phyloP scores from a whole-genome alignment of 2,797 vertebrate genomes.

The Pagetopsis macropterus region DNA sequence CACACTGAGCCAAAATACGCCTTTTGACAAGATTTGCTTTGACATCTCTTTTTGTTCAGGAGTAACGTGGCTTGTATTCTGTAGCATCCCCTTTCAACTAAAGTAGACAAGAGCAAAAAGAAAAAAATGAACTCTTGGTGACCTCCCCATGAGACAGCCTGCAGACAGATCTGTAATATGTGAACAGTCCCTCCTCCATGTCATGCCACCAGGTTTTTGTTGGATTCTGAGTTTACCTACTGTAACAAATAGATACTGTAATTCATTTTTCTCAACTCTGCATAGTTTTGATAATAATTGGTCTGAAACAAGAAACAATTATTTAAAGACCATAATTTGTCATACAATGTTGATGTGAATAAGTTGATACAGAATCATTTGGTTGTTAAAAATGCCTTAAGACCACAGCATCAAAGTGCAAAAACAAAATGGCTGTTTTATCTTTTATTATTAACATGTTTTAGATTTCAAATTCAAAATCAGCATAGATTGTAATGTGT shows the following conservation, averaged over 20 bases:
- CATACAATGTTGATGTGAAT: neutral
- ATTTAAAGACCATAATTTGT: neutral
- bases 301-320: neutral
- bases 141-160: constrained; percentile 73
- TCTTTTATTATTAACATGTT: neutral
- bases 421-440: neutral
- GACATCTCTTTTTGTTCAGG: constrained; percentile 78
- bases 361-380: neutral
- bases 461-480: neutral
- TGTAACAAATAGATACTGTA: constrained; percentile 12
- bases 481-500: neutral
- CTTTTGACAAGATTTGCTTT: constrained; percentile 75
- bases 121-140: constrained; percentile 75
- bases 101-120: constrained; percentile 60
- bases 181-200: constrained; percentile 29
- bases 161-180: constrained; percentile 57
- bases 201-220: constrained; percentile 16
- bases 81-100: constrained; percentile 70
- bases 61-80: constrained; percentile 74
- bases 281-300: neutral
- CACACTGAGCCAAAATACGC: constrained; percentile 59
- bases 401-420: neutral
- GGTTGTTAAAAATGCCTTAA: neutral
- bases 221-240: constrained; percentile 18
- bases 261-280: neutral